A percentile compares a stretch with the other conserved stretches of the same genome.
Evolutionary conservation across 2,888 invertebrate species (phyloP).

Genomic region (Xestia rhomboidea): DNA sequence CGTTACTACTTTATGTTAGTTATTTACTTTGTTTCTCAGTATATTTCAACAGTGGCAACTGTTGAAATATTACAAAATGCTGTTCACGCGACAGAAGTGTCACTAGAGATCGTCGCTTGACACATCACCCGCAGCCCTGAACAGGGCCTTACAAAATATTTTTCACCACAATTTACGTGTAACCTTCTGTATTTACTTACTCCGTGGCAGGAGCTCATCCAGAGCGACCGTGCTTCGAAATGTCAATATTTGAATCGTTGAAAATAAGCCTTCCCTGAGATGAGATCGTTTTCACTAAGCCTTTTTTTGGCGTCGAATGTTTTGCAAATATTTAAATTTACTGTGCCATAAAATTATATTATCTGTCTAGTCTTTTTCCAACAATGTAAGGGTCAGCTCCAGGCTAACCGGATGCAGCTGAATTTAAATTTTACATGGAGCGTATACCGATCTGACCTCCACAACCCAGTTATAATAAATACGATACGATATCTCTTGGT

Average conservation of each 20-base stretch:
- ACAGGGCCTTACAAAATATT: not conserved
- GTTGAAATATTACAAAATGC: not conserved
- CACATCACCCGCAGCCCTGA: not conserved
- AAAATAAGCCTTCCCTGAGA: conserved; percentile 49
- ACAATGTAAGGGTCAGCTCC: no score
- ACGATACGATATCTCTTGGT: no score
- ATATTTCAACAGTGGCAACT: no score
- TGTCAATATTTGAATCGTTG: conserved; percentile 59
- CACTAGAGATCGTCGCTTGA: no score
- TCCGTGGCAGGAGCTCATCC: not conserved
- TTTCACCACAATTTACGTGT: not conserved
- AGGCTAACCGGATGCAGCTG: no score
- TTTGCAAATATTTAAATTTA: conserved; percentile 31
- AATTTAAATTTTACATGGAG: no score
- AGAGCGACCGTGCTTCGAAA: conserved; percentile 30
- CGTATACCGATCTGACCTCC: no score
- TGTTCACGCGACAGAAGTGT: not conserved
- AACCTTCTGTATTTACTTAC: conserved; percentile 27
- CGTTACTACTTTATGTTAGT: not conserved
- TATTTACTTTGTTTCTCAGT: not conserved
- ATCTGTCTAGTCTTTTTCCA: no score
- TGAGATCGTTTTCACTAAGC: conserved; percentile 42
- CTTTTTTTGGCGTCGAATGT: conserved; percentile 11
- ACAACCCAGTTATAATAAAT: no score
- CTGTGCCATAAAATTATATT: conserved; percentile 1